Conservation (phyloP, 2,797 vertebrate species). For the Coregonus ussuriensis region DNA sequence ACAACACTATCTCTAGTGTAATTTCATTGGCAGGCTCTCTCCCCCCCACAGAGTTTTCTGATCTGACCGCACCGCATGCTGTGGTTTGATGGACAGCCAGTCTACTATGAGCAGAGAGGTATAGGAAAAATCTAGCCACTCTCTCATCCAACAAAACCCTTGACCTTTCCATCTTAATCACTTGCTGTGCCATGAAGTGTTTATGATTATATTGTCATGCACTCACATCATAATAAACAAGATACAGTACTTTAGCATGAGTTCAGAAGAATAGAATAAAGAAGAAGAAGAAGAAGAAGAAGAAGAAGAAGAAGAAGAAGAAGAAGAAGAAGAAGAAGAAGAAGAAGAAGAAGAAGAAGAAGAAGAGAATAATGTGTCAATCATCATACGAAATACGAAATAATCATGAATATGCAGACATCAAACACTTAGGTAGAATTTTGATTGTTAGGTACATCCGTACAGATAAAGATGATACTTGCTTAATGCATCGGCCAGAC, state of each 20-base stretch:
- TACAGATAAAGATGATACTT: conserved; percentile 57
- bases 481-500: conserved; percentile 42
- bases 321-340: too few relatives aligned
- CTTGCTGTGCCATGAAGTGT: background rate
- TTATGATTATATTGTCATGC: background rate
- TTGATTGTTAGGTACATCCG: conserved; percentile 63
- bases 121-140: conserved; percentile 39
- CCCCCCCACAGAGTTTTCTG: conserved; percentile 54
- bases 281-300: too few relatives aligned
- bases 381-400: conserved; percentile 12
- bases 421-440: conserved; percentile 41
- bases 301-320: too few relatives aligned
- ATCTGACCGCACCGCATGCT: conserved; percentile 45
- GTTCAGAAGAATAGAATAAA: too few relatives aligned
- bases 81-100: conserved; percentile 41
- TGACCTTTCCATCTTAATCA: conserved; percentile 64
- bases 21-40: conserved; percentile 56
- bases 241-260: background rate
- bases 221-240: background rate
- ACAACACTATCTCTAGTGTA: conserved; percentile 33
- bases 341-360: conserved; percentile 66
- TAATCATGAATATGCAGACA: conserved; percentile 29
- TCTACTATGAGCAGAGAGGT: conserved; percentile 16
- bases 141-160: conserved; percentile 19
- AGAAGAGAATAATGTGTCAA: conserved; percentile 19